A percentile compares a stretch with the other conserved stretches of the same genome.
These are phyloP conservation scores for Hycleus cichorii DNA, from an alignment of 1,140 invertebrate genomes.

Conservation along the genomic window DNA sequence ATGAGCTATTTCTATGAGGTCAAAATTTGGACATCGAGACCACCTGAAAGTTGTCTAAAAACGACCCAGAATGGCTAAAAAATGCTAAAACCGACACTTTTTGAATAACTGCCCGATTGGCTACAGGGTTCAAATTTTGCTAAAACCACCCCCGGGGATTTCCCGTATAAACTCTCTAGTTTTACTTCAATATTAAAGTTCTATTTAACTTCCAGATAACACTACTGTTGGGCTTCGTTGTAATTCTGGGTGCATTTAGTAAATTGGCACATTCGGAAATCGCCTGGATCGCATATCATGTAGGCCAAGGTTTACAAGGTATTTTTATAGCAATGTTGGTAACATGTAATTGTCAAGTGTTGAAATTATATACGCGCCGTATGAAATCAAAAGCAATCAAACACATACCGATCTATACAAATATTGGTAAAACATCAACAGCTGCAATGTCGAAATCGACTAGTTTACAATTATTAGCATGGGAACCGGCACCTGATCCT, in stretches of 20 bases:
- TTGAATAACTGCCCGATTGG: no score
- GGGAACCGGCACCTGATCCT: slow-evolving; percentile 36
- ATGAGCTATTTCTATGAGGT: no score
- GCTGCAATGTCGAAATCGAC: slow-evolving; percentile 32
- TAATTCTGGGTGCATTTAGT: slow-evolving; percentile 30
- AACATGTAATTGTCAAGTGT: slow-evolving; percentile 55
- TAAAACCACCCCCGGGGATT: no score
- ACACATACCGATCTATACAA: slow-evolving; percentile 23
- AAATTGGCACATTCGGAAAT: slow-evolving; percentile 33
- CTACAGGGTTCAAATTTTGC: no score
- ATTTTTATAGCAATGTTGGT: slow-evolving; percentile 55
- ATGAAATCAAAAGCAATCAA: slow-evolving; percentile 30
- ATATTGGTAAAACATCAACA: slow-evolving; percentile 12
- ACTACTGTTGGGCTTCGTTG: slow-evolving; percentile 12
- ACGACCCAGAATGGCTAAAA: no score
- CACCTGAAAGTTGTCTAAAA: no score
- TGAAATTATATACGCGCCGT: slow-evolving; percentile 36
- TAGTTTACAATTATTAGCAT: slow-evolving; percentile 38
- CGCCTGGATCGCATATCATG: slow-evolving; percentile 44
- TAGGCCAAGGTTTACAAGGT: slow-evolving; percentile 48
- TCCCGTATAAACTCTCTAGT: no score
- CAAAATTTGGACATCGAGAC: no score
- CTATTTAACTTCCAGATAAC: no score
- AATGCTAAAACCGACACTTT: no score
- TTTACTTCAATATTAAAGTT: no score